phyloP scores from a whole-genome alignment of 92 coral and sea anemone species.

The Porites evermanni region DNA sequence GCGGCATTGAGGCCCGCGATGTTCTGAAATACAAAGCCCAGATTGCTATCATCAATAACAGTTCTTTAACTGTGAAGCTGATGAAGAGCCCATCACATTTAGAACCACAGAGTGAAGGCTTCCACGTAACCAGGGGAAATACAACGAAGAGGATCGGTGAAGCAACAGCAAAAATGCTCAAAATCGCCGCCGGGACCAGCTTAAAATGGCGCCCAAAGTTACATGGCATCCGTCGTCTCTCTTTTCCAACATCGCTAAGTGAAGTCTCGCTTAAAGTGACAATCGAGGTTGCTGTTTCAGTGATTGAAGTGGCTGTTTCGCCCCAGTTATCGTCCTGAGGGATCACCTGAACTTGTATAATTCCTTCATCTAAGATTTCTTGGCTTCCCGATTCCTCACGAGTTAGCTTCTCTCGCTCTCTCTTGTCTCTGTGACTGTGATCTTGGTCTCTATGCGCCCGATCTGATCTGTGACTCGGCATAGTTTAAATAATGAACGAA shows the following conservation, averaged over 20 bases:
- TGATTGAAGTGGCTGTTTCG: slow-evolving; percentile 97
- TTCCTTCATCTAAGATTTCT: slow-evolving; percentile 95
- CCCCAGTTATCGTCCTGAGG: slow-evolving; percentile 99
- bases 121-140: slow-evolving; percentile 83
- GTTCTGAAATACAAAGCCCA: slow-evolving; percentile 98
- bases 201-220: slow-evolving; percentile 82
- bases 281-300: slow-evolving; percentile 97
- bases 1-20: slow-evolving; percentile 90
- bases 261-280: slow-evolving; percentile 96
- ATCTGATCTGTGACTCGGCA: slow-evolving; percentile 77
- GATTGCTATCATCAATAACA: slow-evolving; percentile 84
- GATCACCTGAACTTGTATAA: slow-evolving; percentile 97
- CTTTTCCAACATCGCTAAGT: slow-evolving; percentile 89
- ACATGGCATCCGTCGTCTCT: slow-evolving; percentile 74
- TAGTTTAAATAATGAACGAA: slow-evolving; percentile 10
- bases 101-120: slow-evolving; percentile 78
- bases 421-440: slow-evolving; percentile 25
- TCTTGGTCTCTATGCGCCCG: slow-evolving; percentile 73
- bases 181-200: slow-evolving; percentile 72
- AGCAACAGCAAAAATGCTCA: slow-evolving; percentile 79
- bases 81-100: slow-evolving; percentile 92
- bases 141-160: slow-evolving; percentile 93
- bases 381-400: slow-evolving; percentile 76
- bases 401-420: slow-evolving; percentile 62
- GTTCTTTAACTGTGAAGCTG: slow-evolving; percentile 93